Evolutionary conservation across 1,140 invertebrate genomes (phyloP).

Genomic region (Eriosoma lanigerum): DNA sequence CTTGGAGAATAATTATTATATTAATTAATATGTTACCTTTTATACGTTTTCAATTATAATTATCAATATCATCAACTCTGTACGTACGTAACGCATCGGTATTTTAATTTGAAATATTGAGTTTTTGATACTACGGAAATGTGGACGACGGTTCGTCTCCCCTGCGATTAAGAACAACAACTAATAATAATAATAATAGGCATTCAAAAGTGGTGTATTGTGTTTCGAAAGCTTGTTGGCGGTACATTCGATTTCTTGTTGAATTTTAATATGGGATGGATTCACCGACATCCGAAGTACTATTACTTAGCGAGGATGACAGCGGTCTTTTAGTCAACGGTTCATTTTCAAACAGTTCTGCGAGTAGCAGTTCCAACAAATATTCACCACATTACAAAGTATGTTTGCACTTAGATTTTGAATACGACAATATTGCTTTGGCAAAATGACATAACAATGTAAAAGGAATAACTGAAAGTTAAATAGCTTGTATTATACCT

Average conservation of each 20-base stretch:
- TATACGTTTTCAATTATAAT: too few relatives aligned
- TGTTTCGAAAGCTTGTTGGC: neutral
- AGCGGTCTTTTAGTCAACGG: constrained; percentile 31
- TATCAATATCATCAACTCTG: too few relatives aligned
- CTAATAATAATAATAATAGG: neutral
- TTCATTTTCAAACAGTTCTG: constrained; percentile 29
- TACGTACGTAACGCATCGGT: too few relatives aligned
- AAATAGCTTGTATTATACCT: too few relatives aligned
- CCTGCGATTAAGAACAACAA: neutral
- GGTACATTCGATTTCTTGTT: neutral
- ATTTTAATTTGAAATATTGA: too few relatives aligned
- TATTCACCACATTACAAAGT: constrained; percentile 4
- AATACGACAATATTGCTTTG: too few relatives aligned
- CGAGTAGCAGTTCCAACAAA: constrained; percentile 8
- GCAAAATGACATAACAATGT: too few relatives aligned
- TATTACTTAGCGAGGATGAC: constrained; percentile 33
- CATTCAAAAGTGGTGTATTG: neutral
- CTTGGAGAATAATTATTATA: too few relatives aligned
- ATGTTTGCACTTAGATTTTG: neutral
- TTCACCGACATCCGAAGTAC: constrained; percentile 32
- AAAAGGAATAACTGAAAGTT: too few relatives aligned
- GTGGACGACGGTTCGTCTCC: neutral
- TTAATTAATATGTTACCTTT: too few relatives aligned
- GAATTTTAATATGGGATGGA: constrained; percentile 38
- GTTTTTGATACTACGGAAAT: neutral